Evolutionary conservation across 2,888 invertebrate species (phyloP).

Genomic region (Heteromyza rotundicornis): DNA sequence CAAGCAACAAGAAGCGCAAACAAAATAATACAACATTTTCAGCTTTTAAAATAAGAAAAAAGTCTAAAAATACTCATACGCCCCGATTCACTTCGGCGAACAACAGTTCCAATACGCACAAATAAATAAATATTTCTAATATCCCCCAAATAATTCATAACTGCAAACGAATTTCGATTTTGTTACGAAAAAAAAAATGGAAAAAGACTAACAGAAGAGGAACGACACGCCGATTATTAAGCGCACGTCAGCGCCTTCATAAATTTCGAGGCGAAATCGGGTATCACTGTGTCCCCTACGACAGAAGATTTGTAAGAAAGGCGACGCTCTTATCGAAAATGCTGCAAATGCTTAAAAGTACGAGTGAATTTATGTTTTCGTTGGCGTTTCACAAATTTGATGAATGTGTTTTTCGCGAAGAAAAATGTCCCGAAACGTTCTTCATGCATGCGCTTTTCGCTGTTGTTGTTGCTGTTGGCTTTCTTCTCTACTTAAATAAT

Average conservation of each 20-base stretch:
- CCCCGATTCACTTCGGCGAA: background rate
- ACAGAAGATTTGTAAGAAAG: background rate
- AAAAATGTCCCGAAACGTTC: slow-evolving; percentile 50
- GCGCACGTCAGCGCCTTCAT: slow-evolving; percentile 43
- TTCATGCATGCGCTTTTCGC: slow-evolving; percentile 47
- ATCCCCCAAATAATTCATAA: slow-evolving; percentile 46
- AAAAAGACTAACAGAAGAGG: background rate
- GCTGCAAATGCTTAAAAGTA: slow-evolving; percentile 14
- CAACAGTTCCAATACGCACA: background rate
- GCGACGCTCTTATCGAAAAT: background rate
- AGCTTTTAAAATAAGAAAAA: background rate
- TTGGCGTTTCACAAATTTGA: slow-evolving; percentile 41
- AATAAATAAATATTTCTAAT: background rate
- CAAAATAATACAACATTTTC: background rate
- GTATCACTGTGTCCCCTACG: background rate
- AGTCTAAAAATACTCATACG: background rate
- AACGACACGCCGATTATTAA: slow-evolving; percentile 39
- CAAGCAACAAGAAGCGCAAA: background rate
- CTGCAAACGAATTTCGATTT: slow-evolving; percentile 25
- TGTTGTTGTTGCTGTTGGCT: too few species aligned
- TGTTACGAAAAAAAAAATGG: slow-evolving; percentile 15
- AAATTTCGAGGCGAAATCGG: slow-evolving; percentile 39
- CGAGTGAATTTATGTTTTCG: slow-evolving; percentile 23
- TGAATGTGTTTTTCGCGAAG: slow-evolving; percentile 53
- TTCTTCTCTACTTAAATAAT: slow-evolving; percentile 40